phyloP scores from a whole-genome alignment of 2,113 vertebrate species.

The Numida meleagris region DNA sequence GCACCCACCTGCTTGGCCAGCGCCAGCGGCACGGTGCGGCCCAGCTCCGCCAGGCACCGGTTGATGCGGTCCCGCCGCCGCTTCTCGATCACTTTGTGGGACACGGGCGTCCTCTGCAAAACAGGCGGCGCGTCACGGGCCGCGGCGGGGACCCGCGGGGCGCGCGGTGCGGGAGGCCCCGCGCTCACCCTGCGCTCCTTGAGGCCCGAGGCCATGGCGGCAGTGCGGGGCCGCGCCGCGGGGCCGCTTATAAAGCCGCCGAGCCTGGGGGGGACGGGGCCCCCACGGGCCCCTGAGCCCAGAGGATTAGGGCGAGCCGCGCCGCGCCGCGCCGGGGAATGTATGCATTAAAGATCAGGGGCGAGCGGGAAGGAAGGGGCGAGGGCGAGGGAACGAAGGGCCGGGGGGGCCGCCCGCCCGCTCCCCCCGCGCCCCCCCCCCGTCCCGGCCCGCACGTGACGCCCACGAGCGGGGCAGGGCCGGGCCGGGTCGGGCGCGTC shows the following conservation, averaged over 20 bases:
- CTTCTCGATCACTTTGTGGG: slow-evolving; percentile 98
- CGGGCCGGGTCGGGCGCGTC: slow-evolving; percentile 62
- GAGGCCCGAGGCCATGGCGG: slow-evolving; percentile 88
- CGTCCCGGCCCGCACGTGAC: slow-evolving; percentile 83
- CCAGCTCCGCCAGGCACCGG: slow-evolving; percentile 92
- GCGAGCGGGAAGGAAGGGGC: slow-evolving; percentile 79
- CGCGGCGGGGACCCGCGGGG: too few species aligned
- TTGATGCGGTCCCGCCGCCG: slow-evolving; percentile 94
- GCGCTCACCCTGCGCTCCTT: slow-evolving; percentile 93
- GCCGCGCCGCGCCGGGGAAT: slow-evolving; percentile 68
- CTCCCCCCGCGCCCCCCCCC: too few species aligned
- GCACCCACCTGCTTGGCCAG: slow-evolving; percentile 92
- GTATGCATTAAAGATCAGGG: slow-evolving; percentile 91
- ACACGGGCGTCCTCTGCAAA: slow-evolving; percentile 91
- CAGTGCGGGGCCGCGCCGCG: slow-evolving; percentile 70
- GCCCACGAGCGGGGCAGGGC: slow-evolving; percentile 64
- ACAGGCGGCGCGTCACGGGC: neutral
- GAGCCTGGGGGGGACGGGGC: slow-evolving; percentile 75
- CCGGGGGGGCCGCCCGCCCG: too few species aligned
- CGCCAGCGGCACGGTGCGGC: slow-evolving; percentile 97
- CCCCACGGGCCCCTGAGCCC: slow-evolving; percentile 89
- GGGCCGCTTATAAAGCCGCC: slow-evolving; percentile 88
- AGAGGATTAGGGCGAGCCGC: slow-evolving; percentile 87
- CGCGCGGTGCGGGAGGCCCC: neutral
- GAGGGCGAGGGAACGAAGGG: slow-evolving; percentile 50